Evolutionary conservation across 2,113 vertebrate species (phyloP).

Genomic region (Dolichotis patagonum): DNA sequence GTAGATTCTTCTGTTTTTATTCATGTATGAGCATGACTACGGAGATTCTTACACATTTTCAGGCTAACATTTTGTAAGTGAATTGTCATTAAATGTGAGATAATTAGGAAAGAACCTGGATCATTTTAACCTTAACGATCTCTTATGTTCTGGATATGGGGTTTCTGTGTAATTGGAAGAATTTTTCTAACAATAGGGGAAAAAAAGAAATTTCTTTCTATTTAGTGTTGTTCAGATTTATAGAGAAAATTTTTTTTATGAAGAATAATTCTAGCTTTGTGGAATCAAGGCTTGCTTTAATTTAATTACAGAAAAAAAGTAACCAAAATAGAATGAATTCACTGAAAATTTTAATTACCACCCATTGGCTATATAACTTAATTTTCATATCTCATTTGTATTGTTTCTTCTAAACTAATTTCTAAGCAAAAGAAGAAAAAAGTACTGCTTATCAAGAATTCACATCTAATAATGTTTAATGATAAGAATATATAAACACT

Average conservation of each 20-base stretch:
- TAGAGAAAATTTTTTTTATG: not conserved
- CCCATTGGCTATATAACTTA: not conserved
- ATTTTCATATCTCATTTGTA: not conserved
- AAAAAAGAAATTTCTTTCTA: not conserved
- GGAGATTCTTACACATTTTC: not conserved
- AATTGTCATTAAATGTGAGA: not conserved
- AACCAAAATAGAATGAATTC: not conserved
- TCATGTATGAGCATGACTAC: not conserved
- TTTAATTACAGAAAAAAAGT: not conserved
- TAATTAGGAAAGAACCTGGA: not conserved
- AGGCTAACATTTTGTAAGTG: not conserved
- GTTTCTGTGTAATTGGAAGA: not conserved
- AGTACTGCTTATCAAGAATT: conserved; percentile 28
- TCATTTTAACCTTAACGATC: not conserved
- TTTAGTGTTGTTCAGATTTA: not conserved
- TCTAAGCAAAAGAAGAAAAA: not conserved
- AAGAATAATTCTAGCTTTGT: not conserved
- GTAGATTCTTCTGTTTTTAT: not conserved
- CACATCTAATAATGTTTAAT: conserved; percentile 42
- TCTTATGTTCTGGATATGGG: not conserved
- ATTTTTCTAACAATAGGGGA: not conserved
- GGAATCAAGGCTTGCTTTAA: not conserved
- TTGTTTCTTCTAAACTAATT: conserved; percentile 13
- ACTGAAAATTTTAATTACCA: not conserved
- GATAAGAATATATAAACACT: conserved; percentile 48